Percentiles rank a stretch among this genome's conserved stretches.
These are phyloP conservation scores for Dufourea novaeangliae DNA, from an alignment of 1,140 invertebrate species.

Conservation along the genomic window DNA sequence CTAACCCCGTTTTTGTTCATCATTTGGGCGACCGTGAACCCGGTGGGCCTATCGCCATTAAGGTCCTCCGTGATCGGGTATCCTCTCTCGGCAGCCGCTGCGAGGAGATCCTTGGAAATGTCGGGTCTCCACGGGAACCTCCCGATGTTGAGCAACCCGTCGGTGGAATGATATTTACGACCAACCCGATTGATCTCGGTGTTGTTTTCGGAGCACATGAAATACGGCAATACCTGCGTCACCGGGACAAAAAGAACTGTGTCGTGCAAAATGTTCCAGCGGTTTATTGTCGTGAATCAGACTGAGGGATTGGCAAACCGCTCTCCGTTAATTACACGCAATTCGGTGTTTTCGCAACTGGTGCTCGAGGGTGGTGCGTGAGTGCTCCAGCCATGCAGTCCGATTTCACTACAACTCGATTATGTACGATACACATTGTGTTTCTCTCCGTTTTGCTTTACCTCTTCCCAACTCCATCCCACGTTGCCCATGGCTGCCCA, in stretches of 20 bases:
- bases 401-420: no score
- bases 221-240: constrained; percentile 82
- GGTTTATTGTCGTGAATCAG: constrained; percentile 15
- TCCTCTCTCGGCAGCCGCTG: constrained; percentile 82
- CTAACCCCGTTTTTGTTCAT: constrained; percentile 84
- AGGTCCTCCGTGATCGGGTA: constrained; percentile 83
- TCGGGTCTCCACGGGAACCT: constrained; percentile 80
- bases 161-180: constrained; percentile 72
- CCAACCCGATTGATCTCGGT: constrained; percentile 77
- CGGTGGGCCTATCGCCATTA: constrained; percentile 81
- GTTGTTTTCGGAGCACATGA: constrained; percentile 82
- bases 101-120: constrained; percentile 81
- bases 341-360: neutral
- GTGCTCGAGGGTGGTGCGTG: neutral
- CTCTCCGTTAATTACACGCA: constrained; percentile 6
- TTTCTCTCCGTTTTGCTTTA: constrained; percentile 4
- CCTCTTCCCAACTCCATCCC: constrained; percentile 94
- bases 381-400: neutral
- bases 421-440: no score
- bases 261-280: neutral
- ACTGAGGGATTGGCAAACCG: constrained; percentile 33
- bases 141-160: constrained; percentile 78
- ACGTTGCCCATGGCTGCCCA: constrained; percentile 91
- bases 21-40: constrained; percentile 82
- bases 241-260: neutral